These are phyloP conservation scores for Lacanobia oleracea DNA, from an alignment of 2,888 invertebrate species.

Conservation along the genomic window DNA sequence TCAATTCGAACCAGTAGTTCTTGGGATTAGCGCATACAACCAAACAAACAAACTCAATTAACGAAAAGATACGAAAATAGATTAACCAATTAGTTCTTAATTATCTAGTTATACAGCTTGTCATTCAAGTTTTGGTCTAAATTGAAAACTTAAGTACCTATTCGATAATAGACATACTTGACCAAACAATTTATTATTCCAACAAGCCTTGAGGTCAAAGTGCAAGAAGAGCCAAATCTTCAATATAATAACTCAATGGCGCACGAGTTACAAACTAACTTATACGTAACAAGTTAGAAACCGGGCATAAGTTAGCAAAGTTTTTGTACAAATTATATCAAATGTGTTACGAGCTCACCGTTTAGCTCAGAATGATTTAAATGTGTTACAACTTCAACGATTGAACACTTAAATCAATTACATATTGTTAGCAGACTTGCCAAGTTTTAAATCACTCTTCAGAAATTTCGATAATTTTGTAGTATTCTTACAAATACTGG, in stretches of 20 bases:
- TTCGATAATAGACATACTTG: background rate
- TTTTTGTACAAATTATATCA: constrained; percentile 58
- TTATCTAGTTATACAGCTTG: background rate
- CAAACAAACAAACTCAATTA: too few species aligned
- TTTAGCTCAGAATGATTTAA: constrained; percentile 46
- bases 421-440: background rate
- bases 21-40: too few species aligned
- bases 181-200: constrained; percentile 15
- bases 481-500: background rate
- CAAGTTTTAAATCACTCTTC: constrained; percentile 12
- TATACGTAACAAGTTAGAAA: constrained; percentile 49
- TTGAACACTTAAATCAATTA: constrained; percentile 38
- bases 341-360: constrained; percentile 42
- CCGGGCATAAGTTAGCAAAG: constrained; percentile 52
- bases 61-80: too few species aligned
- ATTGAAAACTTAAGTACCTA: background rate
- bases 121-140: background rate
- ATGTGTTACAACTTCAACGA: constrained; percentile 46
- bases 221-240: constrained; percentile 42
- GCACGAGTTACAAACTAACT: constrained; percentile 55
- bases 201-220: constrained; percentile 26
- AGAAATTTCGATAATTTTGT: background rate
- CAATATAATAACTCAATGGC: constrained; percentile 54
- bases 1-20: too few species aligned
- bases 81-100: too few species aligned